A percentile compares a stretch with the other conserved stretches of the same genome.
Conservation (phyloP, 2,797 vertebrate species). For the Hybognathus amarus region DNA sequence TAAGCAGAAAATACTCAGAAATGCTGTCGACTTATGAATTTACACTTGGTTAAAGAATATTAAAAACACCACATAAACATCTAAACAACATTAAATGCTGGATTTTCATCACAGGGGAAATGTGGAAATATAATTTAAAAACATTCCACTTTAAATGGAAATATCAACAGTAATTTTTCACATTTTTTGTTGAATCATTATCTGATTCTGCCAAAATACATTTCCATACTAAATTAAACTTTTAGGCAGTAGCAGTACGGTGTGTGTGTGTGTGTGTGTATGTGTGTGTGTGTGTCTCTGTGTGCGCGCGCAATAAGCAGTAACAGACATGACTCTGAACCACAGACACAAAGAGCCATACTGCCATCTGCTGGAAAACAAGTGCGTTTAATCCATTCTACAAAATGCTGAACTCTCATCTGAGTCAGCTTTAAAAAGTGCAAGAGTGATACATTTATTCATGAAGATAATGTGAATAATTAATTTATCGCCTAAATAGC, state of each 20-base stretch:
- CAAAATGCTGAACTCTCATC: background rate
- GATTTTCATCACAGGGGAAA: no score
- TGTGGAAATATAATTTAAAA: no score
- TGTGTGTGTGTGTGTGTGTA: background rate
- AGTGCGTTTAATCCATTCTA: background rate
- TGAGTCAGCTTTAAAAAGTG: background rate
- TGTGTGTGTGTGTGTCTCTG: no score
- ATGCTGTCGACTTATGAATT: no score
- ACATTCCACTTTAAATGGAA: background rate
- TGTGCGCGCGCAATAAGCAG: background rate
- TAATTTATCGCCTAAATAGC: background rate
- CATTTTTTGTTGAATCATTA: background rate
- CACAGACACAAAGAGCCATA: background rate
- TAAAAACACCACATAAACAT: no score
- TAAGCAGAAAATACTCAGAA: no score
- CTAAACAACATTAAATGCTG: no score
- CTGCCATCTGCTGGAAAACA: slow-evolving; percentile 30
- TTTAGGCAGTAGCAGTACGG: background rate
- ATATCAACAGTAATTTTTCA: background rate
- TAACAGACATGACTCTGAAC: background rate
- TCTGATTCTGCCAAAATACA: background rate
- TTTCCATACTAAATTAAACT: background rate
- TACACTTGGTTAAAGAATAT: no score
- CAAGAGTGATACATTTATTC: slow-evolving; percentile 11
- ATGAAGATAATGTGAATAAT: background rate